Percentiles rank a stretch among this genome's conserved stretches.
These are phyloP conservation scores for Orthosia cruda DNA, from an alignment of 2,888 invertebrate species.

Conservation along the genomic window DNA sequence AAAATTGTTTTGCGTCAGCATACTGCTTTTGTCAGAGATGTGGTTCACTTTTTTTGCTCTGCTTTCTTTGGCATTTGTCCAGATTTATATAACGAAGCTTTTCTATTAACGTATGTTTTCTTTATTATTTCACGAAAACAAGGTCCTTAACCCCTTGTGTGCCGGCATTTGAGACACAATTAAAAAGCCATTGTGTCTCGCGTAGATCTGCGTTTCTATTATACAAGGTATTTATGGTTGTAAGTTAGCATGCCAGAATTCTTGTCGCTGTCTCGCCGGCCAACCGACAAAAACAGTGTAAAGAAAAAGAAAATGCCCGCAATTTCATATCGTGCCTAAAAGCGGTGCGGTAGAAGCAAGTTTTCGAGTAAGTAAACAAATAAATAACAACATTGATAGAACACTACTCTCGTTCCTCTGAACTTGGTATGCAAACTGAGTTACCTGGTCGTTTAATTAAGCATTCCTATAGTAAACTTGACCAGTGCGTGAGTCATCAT, in stretches of 20 bases:
- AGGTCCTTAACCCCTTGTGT: background rate
- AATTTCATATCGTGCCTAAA: no score
- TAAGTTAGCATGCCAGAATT: background rate
- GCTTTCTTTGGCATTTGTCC: background rate
- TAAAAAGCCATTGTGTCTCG: no score
- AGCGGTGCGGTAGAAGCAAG: no score
- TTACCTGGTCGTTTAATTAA: no score
- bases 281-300: no score
- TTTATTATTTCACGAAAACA: background rate
- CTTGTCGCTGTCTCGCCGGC: background rate
- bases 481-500: no score
- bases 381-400: background rate
- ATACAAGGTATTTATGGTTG: no score
- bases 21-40: background rate
- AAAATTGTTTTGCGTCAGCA: slow-evolving; percentile 18
- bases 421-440: no score
- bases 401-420: background rate
- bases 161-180: no score
- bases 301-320: background rate
- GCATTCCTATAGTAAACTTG: no score
- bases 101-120: background rate
- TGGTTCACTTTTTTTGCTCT: background rate
- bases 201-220: no score
- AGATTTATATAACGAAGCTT: background rate
- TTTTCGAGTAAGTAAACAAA: background rate